Conservation (phyloP, 1,140 invertebrate species). For the Coelopa frigida region DNA sequence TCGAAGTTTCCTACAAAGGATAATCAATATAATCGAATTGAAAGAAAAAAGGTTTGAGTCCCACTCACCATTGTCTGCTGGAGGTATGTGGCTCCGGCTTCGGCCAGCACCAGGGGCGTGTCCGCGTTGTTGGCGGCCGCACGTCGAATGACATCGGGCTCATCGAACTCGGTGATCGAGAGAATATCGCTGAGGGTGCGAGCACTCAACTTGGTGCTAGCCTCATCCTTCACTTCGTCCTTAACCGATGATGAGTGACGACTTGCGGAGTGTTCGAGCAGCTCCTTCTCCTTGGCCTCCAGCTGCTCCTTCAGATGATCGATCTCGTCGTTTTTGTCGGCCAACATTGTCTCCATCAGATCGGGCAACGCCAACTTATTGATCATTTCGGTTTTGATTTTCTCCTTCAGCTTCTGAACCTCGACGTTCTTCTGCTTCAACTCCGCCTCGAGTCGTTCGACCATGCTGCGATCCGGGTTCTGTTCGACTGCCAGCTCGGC, state of each 20-base stretch:
- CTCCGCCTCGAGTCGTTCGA: constrained; percentile 52
- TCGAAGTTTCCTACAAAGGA: constrained; percentile 28
- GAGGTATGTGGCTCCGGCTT: constrained; percentile 25
- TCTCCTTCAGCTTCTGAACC: constrained; percentile 49
- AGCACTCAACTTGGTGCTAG: constrained; percentile 48
- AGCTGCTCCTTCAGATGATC: constrained; percentile 52
- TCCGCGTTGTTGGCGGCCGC: constrained; percentile 31
- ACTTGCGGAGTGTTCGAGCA: constrained; percentile 21
- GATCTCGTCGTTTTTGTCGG: constrained; percentile 62
- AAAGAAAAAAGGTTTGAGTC: neutral
- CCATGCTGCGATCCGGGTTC: constrained; percentile 46
- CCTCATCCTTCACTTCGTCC: constrained; percentile 24
- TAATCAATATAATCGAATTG: constrained; percentile 8
- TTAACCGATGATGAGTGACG: constrained; percentile 6
- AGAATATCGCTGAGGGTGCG: constrained; percentile 62
- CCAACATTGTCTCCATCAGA: constrained; percentile 56
- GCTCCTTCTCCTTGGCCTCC: constrained; percentile 31
- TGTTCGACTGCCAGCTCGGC: constrained; percentile 44
- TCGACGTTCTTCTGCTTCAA: constrained; percentile 50
- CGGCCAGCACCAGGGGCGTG: constrained; percentile 24
- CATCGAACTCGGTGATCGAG: constrained; percentile 62
- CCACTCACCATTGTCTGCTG: constrained; percentile 37
- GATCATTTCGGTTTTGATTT: constrained; percentile 44
- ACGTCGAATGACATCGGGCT: constrained; percentile 50
- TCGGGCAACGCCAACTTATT: constrained; percentile 49